Conservation (phyloP, 2,113 vertebrate genomes). For the Herpailurus yagouaroundi region DNA sequence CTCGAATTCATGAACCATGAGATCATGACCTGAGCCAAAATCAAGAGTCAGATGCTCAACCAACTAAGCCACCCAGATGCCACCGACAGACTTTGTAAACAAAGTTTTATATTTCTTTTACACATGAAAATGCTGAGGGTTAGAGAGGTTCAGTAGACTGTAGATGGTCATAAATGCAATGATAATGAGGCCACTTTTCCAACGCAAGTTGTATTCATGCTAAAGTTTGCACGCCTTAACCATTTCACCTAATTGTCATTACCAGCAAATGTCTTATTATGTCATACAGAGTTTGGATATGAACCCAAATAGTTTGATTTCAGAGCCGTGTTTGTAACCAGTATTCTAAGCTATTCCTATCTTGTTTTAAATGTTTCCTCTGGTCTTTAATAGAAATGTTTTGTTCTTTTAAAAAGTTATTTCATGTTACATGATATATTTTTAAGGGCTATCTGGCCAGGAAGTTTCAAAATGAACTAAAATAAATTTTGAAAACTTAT, state of each 20-base stretch:
- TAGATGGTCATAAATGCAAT: not conserved
- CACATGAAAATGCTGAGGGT: not conserved
- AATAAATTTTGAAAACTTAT: not conserved
- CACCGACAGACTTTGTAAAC: not conserved
- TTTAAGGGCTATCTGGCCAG: not conserved
- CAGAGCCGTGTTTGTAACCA: not conserved
- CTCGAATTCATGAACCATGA: too few species aligned
- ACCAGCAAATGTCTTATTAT: not conserved
- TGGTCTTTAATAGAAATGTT: not conserved
- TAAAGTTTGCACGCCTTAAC: not conserved
- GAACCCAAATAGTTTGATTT: not conserved
- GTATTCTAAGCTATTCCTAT: not conserved
- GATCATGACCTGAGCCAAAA: too few species aligned
- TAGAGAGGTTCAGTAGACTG: not conserved
- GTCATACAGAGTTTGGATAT: not conserved
- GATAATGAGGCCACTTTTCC: not conserved
- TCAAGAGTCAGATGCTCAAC: too few species aligned
- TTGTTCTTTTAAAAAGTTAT: not conserved
- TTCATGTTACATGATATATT: not conserved
- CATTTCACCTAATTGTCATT: not conserved
- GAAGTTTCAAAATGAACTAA: not conserved
- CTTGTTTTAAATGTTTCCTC: not conserved
- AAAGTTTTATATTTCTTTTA: not conserved
- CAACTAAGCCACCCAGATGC: too few species aligned
- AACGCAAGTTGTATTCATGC: not conserved